Conservation (phyloP, 2,888 invertebrate species). For the Meteorus cinctellus region DNA sequence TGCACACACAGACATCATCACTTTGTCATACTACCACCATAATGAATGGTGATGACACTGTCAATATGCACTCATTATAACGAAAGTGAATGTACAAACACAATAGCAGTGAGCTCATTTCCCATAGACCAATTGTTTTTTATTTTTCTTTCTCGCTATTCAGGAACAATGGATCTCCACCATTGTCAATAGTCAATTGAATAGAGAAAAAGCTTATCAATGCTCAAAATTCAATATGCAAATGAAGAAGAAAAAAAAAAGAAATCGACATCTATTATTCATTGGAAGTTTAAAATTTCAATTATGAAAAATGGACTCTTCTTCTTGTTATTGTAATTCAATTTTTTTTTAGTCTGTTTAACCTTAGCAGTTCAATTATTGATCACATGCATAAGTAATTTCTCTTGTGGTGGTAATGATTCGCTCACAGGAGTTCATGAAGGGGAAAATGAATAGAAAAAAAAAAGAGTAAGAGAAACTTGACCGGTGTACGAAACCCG, state of each 20-base stretch:
- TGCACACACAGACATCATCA: neutral
- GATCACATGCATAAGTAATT: neutral
- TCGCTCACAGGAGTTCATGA: neutral
- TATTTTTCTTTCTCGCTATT: neutral
- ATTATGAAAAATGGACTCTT: neutral
- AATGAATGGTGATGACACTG: neutral
- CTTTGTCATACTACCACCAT: neutral
- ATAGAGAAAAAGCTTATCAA: neutral
- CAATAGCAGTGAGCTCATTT: neutral
- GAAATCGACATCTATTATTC: neutral
- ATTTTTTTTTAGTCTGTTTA: neutral
- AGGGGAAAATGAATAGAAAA: too few species aligned
- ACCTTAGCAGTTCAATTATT: neutral
- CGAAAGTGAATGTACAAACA: neutral
- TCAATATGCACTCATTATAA: neutral
- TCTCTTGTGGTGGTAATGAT: neutral
- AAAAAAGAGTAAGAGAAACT: neutral
- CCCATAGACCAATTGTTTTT: neutral
- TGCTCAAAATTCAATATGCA: too few species aligned
- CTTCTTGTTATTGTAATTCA: neutral
- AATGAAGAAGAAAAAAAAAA: neutral
- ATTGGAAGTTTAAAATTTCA: neutral
- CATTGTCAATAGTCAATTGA: neutral
- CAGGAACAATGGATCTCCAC: neutral
- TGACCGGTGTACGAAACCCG: slow-evolving; percentile 2